Evolutionary conservation across 30 jellyfish, hydroid and myxozoan genomes (phyloP), one percentile per base, ranked within the genome.

Genomic region (Phacellophora camtschatica): DNA sequence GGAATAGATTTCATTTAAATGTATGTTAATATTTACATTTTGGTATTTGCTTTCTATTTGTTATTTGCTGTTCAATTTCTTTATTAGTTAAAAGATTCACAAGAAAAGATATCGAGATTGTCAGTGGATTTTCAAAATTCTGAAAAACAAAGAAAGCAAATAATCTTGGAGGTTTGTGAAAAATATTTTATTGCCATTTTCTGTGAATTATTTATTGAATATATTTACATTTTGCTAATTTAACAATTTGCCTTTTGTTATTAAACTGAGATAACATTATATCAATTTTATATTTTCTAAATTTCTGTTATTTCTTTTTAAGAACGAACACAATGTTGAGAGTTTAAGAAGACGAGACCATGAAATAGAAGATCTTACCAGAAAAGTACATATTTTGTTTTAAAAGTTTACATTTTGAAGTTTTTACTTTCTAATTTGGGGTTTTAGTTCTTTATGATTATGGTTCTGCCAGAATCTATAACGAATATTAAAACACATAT

Each of bases 261-360:
- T n/a, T n/a, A n/a, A n/a, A n/a, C n/a, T n/a, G n/a, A n/a, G n/a
- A n/a, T n/a, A n/a, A n/a, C n/a, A n/a, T n/a, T n/a, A n/a, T n/a
- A n/a, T n/a, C n/a, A n/a, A n/a, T n/a, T n/a, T n/a, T n/a, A n/a
- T n/a, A n/a, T n/a, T n/a, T n/a, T n/a, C n/a, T n/a, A n/a, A n/a
- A 6, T 46, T 46, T 28, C 4, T 46, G n/a, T 7, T 13, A 9
- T 46, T 33, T 23, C 16, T 46, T 33, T 31, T 64, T n/a, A 8
- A 80, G 91, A 80, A 65, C 27, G 91, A 80, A 1, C 91, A 80
- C 24, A 65, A 59, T n/a, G 31, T 80, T 0, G 91, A 80, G 27
- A 28, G 41, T 1, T 57, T 80, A 41, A 33, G 91, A 64, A 64
- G 91, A 34, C 31, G 91, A 50, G 91, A 66, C 53, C 82, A 53